Base-by-base conservation (phyloP, 2,888 invertebrate genomes). In the Argynnis bischoffii region DNA sequence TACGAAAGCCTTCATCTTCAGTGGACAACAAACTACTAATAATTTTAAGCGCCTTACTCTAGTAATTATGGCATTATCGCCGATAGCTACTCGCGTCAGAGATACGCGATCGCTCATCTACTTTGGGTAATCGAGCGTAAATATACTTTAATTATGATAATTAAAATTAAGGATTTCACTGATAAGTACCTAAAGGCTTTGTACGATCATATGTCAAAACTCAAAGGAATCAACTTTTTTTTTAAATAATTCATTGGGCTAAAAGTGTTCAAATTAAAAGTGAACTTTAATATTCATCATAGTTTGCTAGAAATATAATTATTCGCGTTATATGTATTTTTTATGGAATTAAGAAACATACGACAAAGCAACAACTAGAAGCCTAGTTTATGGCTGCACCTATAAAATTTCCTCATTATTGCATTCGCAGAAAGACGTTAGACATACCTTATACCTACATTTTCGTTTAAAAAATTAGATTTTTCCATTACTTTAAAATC, bases 1-100 rank as follows among this genome's bases (percentile, higher is more conserved):
- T 70, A 81, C 85, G 51, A 89, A 81, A 68, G 79, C 82, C 84
- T 90, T 92, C 91, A 92, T 92, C 76, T 86, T 74, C 60, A 54
- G 48, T 64, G 61, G 67, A 64, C 68, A 70, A 63, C 26, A 57
- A 63, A 64, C 66, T 54, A 76, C 76, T 76, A 67, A 70, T 47
- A 50, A 16, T 26, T 46, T 63, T 46, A 47, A 26, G 41, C 59
- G 71, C 72, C 69, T 72, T 69, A 71, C 56, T 41, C 18, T 57
- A 63, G 41, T 76, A 76, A 78, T 77, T 74, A 74, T 47, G 53
- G 15, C 18, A 46, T 69, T 67, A 69, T 69, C 53, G 31, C 21
- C 6, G 15, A 14, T 63, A 54, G 21, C 16, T 35, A 13, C 48
- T 14, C 55, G 16, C 35, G 47, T 64, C 67, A 60, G n/a, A 18